These are phyloP conservation scores for Pseudomyrmex dendroicus DNA, from an alignment of 1,140 invertebrate genomes.

Conservation along the genomic window DNA sequence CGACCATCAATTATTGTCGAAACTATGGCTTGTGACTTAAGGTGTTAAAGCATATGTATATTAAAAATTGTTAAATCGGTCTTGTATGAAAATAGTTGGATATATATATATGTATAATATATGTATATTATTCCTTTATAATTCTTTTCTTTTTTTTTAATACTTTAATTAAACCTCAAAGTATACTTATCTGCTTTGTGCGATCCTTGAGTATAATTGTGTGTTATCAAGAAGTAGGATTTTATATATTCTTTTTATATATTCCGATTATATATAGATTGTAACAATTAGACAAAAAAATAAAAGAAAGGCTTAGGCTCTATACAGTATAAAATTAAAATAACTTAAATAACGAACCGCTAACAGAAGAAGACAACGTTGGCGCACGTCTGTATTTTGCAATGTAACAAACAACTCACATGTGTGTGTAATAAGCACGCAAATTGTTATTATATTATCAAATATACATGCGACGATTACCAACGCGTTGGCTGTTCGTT, in stretches of 20 bases:
- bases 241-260: not conserved
- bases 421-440: no score
- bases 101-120: no score
- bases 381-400: no score
- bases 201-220: constrained; percentile 12
- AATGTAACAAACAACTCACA: no score
- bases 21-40: constrained; percentile 39
- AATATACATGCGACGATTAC: no score
- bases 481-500: no score
- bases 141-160: not conserved
- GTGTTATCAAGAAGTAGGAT: constrained; percentile 22
- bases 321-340: no score
- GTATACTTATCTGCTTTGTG: not conserved
- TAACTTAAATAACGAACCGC: no score
- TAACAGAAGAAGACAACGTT: no score
- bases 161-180: constrained; percentile 32
- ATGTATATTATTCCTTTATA: constrained; percentile 8
- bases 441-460: no score
- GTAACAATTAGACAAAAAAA: constrained; percentile 20
- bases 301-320: no score
- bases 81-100: constrained; percentile 45
- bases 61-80: constrained; percentile 44
- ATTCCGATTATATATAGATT: not conserved
- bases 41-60: constrained; percentile 27
- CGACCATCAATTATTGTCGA: constrained; percentile 30